These are phyloP conservation scores for Tipula unca DNA, from an alignment of 2,888 invertebrate species.

Conservation along the genomic window DNA sequence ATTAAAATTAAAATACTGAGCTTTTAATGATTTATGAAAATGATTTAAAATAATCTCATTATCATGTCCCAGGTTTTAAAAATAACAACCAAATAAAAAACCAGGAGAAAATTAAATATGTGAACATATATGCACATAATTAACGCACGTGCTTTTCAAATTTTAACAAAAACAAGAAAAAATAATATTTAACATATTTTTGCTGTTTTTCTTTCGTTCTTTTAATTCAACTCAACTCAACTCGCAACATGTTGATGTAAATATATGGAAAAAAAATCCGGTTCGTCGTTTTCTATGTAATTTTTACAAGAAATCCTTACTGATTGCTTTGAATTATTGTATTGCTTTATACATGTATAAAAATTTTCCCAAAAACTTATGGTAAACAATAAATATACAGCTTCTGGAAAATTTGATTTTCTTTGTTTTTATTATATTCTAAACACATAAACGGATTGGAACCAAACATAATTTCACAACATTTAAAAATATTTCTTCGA, in stretches of 20 bases:
- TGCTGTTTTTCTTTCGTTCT: neutral
- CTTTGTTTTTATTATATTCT: neutral
- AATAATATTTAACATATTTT: neutral
- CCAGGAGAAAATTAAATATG: neutral
- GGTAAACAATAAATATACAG: neutral
- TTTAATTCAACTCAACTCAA: neutral
- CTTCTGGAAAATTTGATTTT: neutral
- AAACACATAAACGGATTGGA: neutral
- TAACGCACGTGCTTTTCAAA: neutral
- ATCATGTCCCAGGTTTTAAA: neutral
- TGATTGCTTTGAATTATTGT: neutral
- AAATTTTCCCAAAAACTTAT: neutral
- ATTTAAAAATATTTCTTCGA: neutral
- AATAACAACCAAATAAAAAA: neutral
- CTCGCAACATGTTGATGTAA: neutral
- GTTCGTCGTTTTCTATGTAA: neutral
- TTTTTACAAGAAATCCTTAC: neutral
- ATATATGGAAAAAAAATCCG: neutral
- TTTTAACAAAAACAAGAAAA: neutral
- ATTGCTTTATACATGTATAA: neutral
- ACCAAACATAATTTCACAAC: neutral
- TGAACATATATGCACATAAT: neutral
- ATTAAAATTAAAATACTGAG: neutral
- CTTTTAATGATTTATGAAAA: neutral
- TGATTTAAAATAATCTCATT: neutral